These are phyloP conservation scores for Eulimnadia texana DNA, from an alignment of 1,140 invertebrate genomes.

Conservation along the genomic window DNA sequence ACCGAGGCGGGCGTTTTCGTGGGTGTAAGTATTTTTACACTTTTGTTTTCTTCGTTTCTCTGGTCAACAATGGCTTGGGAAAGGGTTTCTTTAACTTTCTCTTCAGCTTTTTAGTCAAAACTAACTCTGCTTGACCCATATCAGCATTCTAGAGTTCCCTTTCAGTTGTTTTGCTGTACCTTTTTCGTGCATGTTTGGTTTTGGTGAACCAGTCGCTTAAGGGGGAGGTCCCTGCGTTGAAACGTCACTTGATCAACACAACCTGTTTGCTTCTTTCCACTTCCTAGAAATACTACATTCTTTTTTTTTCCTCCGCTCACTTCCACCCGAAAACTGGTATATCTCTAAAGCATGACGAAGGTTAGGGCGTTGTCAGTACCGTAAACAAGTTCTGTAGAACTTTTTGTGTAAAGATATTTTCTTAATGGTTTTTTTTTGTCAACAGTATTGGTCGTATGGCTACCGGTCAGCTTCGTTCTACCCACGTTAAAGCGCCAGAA, in stretches of 20 bases:
- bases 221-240: too few species aligned
- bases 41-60: neutral
- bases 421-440: neutral
- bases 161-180: too few species aligned
- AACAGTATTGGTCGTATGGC: conserved; percentile 16
- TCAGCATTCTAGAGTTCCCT: too few species aligned
- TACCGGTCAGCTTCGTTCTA: conserved; percentile 17
- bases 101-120: neutral
- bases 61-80: neutral
- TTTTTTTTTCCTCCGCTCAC: too few species aligned
- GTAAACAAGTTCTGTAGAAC: neutral
- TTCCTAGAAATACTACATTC: too few species aligned
- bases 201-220: too few species aligned
- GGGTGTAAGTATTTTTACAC: conserved; percentile 10
- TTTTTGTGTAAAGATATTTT: neutral
- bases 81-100: neutral
- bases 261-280: too few species aligned
- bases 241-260: too few species aligned
- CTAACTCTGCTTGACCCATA: neutral
- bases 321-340: too few species aligned
- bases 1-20: conserved; percentile 13
- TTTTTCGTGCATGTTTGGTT: too few species aligned
- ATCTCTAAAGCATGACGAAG: conserved; percentile 9
- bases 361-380: conserved; percentile 12
- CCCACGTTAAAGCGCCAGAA: conserved; percentile 7